phyloP scores from a whole-genome alignment of 2,113 vertebrate species.

The Gallinago jamesoni region DNA sequence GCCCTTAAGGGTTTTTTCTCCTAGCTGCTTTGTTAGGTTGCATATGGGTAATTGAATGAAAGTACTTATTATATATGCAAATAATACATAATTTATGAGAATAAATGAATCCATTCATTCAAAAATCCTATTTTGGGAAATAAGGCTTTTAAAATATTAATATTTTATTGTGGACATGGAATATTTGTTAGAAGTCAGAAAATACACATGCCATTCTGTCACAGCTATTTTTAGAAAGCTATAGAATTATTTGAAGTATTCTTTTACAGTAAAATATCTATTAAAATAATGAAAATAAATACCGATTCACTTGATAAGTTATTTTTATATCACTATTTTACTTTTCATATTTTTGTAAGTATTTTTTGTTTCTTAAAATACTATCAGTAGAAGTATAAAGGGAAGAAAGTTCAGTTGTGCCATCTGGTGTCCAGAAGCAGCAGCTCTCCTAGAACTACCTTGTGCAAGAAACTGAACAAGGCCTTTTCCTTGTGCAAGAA shows the following conservation, averaged over 20 bases:
- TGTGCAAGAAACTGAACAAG: not conserved
- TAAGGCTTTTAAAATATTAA: not conserved
- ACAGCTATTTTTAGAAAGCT: not conserved
- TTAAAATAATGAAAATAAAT: not conserved
- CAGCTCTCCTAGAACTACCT: not conserved
- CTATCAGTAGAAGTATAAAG: not conserved
- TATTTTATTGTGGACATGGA: not conserved
- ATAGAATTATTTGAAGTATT: not conserved
- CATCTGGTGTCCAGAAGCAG: conserved; percentile 39
- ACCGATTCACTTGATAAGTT: not conserved
- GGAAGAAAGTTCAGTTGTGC: not conserved
- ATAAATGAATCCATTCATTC: not conserved
- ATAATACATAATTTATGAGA: not conserved
- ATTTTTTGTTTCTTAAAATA: not conserved
- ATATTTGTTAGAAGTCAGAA: not conserved
- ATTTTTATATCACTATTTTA: too few species aligned
- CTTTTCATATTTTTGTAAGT: not conserved
- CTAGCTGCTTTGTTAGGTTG: not conserved
- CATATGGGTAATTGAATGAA: not conserved
- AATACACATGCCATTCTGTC: not conserved
- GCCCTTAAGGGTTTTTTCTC: not conserved
- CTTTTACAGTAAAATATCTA: not conserved
- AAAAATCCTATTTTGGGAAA: not conserved
- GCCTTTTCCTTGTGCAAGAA: too few species aligned
- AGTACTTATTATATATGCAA: not conserved